phyloP scores from a whole-genome alignment of 1,140 invertebrate genomes.

The Procambarus virginalis region DNA sequence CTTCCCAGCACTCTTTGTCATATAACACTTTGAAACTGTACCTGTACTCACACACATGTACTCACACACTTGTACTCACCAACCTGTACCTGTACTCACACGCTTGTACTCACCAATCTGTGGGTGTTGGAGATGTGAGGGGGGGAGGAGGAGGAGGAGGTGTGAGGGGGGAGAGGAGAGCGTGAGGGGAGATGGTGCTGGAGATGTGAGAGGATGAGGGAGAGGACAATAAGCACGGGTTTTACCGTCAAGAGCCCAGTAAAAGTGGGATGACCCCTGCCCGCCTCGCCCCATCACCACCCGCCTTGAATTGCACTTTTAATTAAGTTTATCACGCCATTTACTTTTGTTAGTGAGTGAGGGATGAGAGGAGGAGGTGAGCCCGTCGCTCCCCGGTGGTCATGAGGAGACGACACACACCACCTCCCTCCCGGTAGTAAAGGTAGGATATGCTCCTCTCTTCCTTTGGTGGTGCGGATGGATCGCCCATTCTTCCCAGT shows the following conservation, averaged over 20 bases:
- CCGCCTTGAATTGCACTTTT: slow-evolving; percentile 30
- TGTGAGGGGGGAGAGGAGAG: neutral
- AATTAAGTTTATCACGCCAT: slow-evolving; percentile 31
- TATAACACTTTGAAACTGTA: no score
- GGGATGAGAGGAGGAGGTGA: slow-evolving; percentile 1
- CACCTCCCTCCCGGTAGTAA: neutral
- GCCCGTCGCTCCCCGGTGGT: no score
- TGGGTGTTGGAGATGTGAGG: no score
- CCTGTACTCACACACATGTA: no score
- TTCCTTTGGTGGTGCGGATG: neutral
- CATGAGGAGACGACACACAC: neutral
- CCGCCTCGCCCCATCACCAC: neutral
- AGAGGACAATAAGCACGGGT: neutral
- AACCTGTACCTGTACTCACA: no score
- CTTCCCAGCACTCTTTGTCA: no score
- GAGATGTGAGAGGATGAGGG: no score
- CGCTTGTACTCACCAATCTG: no score
- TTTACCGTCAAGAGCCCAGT: neutral
- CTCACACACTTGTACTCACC: no score
- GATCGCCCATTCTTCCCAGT: neutral
- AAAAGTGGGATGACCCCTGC: slow-evolving; percentile 4
- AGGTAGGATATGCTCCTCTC: neutral
- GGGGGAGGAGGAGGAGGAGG: no score
- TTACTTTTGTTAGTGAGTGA: slow-evolving; percentile 17
- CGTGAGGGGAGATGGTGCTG: neutral